Evolutionary conservation across 2,888 invertebrate species (phyloP).

Genomic region (Drosophila gaucha): DNA sequence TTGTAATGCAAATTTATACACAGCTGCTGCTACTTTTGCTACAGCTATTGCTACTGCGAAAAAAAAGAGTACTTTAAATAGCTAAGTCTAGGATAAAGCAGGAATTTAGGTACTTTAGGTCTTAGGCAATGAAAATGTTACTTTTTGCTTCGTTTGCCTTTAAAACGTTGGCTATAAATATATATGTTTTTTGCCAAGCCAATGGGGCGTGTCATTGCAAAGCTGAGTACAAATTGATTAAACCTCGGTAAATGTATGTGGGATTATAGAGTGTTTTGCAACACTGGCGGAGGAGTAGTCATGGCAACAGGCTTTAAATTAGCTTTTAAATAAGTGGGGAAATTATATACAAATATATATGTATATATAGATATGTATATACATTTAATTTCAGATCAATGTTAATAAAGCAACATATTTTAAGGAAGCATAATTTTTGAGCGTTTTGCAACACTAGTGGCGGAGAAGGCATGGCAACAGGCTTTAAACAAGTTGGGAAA

Average conservation of each 20-base stretch:
- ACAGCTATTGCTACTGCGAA: no score
- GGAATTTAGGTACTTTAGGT: background rate
- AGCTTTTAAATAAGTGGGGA: background rate
- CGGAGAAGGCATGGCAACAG: no score
- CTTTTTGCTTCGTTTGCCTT: background rate
- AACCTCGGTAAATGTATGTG: background rate
- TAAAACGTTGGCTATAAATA: background rate
- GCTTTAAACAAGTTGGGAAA: background rate
- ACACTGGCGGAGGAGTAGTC: background rate
- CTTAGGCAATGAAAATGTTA: background rate
- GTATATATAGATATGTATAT: no score
- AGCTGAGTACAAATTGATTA: slow-evolving; percentile 9
- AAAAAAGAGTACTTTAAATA: slow-evolving; percentile 9
- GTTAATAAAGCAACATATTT: no score
- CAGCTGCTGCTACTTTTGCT: no score
- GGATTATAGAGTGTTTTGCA: background rate
- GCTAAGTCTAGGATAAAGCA: slow-evolving; percentile 9
- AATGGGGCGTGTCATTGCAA: slow-evolving; percentile 11
- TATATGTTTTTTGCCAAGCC: background rate
- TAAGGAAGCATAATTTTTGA: no score
- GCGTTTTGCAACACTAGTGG: no score
- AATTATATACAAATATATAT: background rate
- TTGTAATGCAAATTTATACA: slow-evolving; percentile 12
- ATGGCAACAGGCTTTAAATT: background rate
- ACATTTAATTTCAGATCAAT: no score